Evolutionary conservation across 1,140 invertebrate species (phyloP), one percentile per base, ranked within the genome.

Genomic region (Hestina assimilis): DNA sequence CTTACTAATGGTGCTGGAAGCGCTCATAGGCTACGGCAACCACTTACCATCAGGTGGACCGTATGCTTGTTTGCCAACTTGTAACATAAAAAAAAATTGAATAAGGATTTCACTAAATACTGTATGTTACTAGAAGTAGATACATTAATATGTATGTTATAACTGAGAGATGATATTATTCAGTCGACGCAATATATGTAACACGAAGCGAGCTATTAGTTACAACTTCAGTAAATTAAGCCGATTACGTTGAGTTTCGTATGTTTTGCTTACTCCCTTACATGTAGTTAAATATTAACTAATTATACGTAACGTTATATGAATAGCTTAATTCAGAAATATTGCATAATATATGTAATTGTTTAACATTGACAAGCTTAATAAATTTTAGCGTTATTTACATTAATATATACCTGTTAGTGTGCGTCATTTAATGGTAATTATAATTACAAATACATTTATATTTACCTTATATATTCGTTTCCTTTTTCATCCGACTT

Each of bases 81-180:
- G n/a, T n/a, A n/a, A n/a, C n/a, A n/a, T 33, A 9, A 38, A 38
- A 38, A 19, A 38, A 38, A 38, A 38, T 38, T 17, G 33, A 19
- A 9, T 9, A 19, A 38, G n/a, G n/a, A n/a, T n/a, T 38, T 38
- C 19, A 38, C 14, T 17, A 8, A 3, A 38, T 9, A 14, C 5
- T 5, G 19, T 38, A 31, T 7, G 33, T 20, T 17, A 38, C n/a
- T 38, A n/a, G n/a, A n/a, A n/a, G n/a, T 19, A 38, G 17, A 38
- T 38, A 19, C 53, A 38, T 31, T 53, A 38, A 43, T 41, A 48
- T 23, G 28, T 52, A 38, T 41, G 28, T 35, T 51, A 51, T 50
- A 59, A 59, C 57, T 24, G 23, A 11, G 38, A 59, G 46, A 59
- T 38, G 41, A 19, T 50, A 58, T 59, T 41, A 52, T 26, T 59